Conservation (phyloP, 1,140 invertebrate species). For the Drosophila sturtevanti region DNA sequence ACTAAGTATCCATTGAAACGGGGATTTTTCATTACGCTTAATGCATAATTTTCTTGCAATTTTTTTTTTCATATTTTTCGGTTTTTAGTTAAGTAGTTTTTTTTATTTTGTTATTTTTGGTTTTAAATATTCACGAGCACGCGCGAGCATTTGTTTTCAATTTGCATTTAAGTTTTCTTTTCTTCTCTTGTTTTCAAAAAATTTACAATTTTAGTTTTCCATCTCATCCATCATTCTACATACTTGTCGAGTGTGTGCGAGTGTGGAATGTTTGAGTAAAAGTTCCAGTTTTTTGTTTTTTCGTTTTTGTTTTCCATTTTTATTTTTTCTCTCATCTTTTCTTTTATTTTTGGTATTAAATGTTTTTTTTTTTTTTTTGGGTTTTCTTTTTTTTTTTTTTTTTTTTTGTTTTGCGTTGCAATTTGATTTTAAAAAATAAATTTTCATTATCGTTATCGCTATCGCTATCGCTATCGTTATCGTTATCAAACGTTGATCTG, state of each 20-base stretch:
- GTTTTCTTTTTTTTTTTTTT: slow-evolving; percentile 25
- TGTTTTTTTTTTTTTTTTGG: slow-evolving; percentile 31
- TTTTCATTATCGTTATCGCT: slow-evolving; percentile 45
- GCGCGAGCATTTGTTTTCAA: slow-evolving; percentile 64
- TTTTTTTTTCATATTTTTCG: slow-evolving; percentile 37
- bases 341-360: slow-evolving; percentile 37
- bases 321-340: slow-evolving; percentile 15
- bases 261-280: slow-evolving; percentile 69
- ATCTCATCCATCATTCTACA: slow-evolving; percentile 24
- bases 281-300: slow-evolving; percentile 55
- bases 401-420: slow-evolving; percentile 43
- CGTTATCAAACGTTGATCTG: slow-evolving; percentile 39
- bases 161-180: slow-evolving; percentile 30
- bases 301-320: too few relatives aligned
- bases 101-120: too few relatives aligned
- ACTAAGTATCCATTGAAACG: slow-evolving; percentile 61
- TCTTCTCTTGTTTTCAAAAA: slow-evolving; percentile 32
- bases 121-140: slow-evolving; percentile 80
- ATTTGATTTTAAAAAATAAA: slow-evolving; percentile 73
- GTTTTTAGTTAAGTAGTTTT: slow-evolving; percentile 41
- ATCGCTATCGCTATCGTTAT: not conserved
- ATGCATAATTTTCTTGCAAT: slow-evolving; percentile 47
- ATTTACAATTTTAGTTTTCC: slow-evolving; percentile 62
- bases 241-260: slow-evolving; percentile 48
- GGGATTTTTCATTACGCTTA: slow-evolving; percentile 34